Base-by-base conservation (phyloP, 2,113 vertebrate species). In the Corythornis cristatus region DNA sequence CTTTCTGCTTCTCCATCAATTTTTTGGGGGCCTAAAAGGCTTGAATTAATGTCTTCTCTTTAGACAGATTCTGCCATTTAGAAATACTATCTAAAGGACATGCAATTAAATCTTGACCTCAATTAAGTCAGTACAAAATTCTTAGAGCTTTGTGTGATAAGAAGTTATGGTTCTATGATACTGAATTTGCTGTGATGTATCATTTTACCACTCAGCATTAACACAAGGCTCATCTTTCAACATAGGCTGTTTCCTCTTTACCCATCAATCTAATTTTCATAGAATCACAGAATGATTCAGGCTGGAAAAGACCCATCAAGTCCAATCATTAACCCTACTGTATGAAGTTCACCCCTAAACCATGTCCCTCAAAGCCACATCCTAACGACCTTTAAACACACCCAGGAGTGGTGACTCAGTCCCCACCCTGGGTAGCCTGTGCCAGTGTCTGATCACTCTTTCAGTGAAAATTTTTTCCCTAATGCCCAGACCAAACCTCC, bases 101-200 rank as follows among this genome's bases (percentile, higher is more conserved):
- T 11, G 45, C 73, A 78, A 72, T 92, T 86, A 82, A 82, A 92
- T 94, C 54, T 82, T 84, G 83, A 90, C 93, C 88, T 88, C 86
- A 82, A 4, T 90, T 92, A 92, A 82, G 37, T 80, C 58, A 85
- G 45, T 50, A 33, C 40, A n/a, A 77, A 93, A 53, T 86, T 79
- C 66, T 86, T 51, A 25, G 6, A 92, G 70, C 58, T 62, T 9
- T 25, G 19, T 86, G 35, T 79, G 92, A 84, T 89, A 89, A 89
- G 90, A 62, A 82, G 74, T 79, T 76, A 72, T 3, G n/a, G 73
- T 88, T 84, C 62, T 93, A 9, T 75, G 62, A 85, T 89, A 76
- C 29, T 84, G 81, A 62, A 42, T 85, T 83, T 91, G n/a, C 84
- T 87, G 22, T 57, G 54, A 89, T 82, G 62, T 87, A 50, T 58